Evolutionary conservation across 2,113 vertebrate species (phyloP).

Genomic region (Entelurus aequoreus): DNA sequence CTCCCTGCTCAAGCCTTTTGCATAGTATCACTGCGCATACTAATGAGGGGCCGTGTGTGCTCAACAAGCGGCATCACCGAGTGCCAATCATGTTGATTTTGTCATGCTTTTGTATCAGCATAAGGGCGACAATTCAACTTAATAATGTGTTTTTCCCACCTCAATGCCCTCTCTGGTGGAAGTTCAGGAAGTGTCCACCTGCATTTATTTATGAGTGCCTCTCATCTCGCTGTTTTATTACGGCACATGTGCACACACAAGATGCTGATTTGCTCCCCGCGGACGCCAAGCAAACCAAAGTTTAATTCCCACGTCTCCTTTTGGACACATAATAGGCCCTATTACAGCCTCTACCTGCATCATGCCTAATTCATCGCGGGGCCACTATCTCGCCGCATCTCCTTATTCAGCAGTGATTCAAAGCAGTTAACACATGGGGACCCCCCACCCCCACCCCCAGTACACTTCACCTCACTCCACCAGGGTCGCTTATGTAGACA

Average conservation of each 20-base stretch:
- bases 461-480: slow-evolving; percentile 11
- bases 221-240: neutral
- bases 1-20: no score
- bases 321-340: slow-evolving; percentile 58
- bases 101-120: no score
- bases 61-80: no score
- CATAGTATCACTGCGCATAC: no score
- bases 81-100: no score
- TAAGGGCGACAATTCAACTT: neutral
- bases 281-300: slow-evolving; percentile 21
- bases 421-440: slow-evolving; percentile 34
- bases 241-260: neutral
- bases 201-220: slow-evolving; percentile 7
- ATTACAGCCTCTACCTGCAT: slow-evolving; percentile 58
- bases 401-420: slow-evolving; percentile 61
- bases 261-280: slow-evolving; percentile 18
- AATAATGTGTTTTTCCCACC: neutral
- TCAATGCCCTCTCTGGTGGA: neutral
- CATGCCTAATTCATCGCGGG: slow-evolving; percentile 67
- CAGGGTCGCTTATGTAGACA: slow-evolving; percentile 32
- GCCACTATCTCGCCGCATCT: slow-evolving; percentile 28
- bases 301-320: slow-evolving; percentile 49
- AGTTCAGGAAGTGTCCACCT: neutral
- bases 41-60: no score
- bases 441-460: neutral